phyloP scores from a whole-genome alignment of 2,888 invertebrate genomes.

The Myathropa florea region DNA sequence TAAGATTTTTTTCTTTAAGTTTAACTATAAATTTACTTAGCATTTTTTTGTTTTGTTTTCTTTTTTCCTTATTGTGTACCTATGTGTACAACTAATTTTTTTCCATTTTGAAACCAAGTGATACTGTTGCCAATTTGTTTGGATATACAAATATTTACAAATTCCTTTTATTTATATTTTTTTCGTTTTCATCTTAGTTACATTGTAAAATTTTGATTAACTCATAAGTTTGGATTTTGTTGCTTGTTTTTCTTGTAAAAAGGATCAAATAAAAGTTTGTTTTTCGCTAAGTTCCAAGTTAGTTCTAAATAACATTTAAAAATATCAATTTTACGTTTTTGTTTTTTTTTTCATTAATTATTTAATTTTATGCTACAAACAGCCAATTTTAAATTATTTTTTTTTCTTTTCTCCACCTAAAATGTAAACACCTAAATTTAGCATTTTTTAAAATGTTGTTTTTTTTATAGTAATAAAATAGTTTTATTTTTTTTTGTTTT shows the following conservation, averaged over 20 bases:
- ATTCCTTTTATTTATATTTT: background rate
- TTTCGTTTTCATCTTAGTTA: slow-evolving; percentile 14
- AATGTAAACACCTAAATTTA: slow-evolving; percentile 49
- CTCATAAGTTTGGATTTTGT: slow-evolving; percentile 13
- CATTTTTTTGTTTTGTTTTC: slow-evolving; percentile 3
- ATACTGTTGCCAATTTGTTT: slow-evolving; percentile 62
- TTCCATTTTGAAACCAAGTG: slow-evolving; percentile 65
- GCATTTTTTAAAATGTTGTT: slow-evolving; percentile 10
- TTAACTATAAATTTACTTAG: slow-evolving; percentile 56
- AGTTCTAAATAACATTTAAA: slow-evolving; percentile 67
- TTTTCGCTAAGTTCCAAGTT: slow-evolving; percentile 30
- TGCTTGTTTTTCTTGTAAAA: slow-evolving; percentile 42
- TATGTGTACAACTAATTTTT: slow-evolving; percentile 18
- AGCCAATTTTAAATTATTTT: slow-evolving; percentile 66
- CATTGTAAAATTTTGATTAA: slow-evolving; percentile 67
- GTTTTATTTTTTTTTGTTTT: slow-evolving; percentile 35
- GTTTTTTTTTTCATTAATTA: slow-evolving; percentile 18
- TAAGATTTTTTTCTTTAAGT: slow-evolving; percentile 11
- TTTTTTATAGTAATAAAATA: slow-evolving; percentile 59
- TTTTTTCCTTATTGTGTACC: slow-evolving; percentile 8
- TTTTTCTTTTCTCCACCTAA: slow-evolving; percentile 35
- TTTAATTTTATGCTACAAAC: slow-evolving; percentile 66
- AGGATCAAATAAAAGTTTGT: slow-evolving; percentile 24
- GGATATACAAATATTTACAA: slow-evolving; percentile 64
- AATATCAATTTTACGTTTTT: slow-evolving; percentile 54